Evolutionary conservation across 2,113 vertebrate genomes (phyloP), one percentile per base, ranked within the genome.

Genomic region (Globicephala melas): DNA sequence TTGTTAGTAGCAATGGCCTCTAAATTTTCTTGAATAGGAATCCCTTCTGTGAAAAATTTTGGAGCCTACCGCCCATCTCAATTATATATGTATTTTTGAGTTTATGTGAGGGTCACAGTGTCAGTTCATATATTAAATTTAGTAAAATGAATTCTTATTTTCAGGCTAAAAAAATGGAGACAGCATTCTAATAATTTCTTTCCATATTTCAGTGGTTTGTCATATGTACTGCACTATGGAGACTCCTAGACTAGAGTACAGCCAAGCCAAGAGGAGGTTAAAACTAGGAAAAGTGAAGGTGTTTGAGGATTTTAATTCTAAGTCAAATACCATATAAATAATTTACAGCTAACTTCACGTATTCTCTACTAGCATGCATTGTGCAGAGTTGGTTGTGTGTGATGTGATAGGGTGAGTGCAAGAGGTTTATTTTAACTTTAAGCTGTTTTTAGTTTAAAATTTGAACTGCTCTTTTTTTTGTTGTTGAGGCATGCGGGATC

Each of bases 131-230:
- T 36, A 77, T 23, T 67, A 83, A 67, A 70, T 55, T 80, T 74
- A 86, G 73, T 91, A 92, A 97, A 93, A 25, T 83, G 4, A 92
- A 60, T 82, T 90, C 8, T 94, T 94, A 89, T 33, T 95, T 97
- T 93, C 8, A 91, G 47, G 23, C 83, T 94, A 33, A 58, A 94
- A 68, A 74, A 89, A 71, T n/a, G 28, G 41, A 14, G 71, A 91
- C 2, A 80, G 13, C 8, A 50, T 80, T 95, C 20, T 93, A 76
- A 65, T 86, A 79, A 84, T 83, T 77, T 89, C 15, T 74, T 80
- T 26, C 50, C 41, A 38, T 86, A 86, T 89, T 95, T 95, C 25
- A 94, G 18, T 88, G 41, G 10, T 67, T 79, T 94, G 18, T 68
- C 20, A 1, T 36, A 3, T 80, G 15, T 4, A 31, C 25, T 76